Percentiles rank a stretch among this genome's conserved stretches.
Evolutionary conservation across 2,888 invertebrate species (phyloP).

Genomic region (Polydrusus tereticollis): DNA sequence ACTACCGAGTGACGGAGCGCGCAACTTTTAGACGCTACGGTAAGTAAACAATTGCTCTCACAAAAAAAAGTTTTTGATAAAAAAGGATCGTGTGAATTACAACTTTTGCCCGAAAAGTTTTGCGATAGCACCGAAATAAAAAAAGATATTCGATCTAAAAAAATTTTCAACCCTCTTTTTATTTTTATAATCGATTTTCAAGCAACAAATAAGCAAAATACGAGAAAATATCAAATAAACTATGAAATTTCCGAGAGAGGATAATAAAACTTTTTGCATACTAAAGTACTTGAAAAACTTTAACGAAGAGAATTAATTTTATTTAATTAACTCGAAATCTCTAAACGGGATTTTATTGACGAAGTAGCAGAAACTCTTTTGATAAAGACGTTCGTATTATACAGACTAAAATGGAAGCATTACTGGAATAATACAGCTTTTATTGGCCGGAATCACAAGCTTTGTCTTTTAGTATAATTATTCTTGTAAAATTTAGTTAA

Average conservation of each 20-base stretch:
- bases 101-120: too few species aligned
- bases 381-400: background rate
- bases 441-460: background rate
- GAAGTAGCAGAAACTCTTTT: conserved; percentile 4
- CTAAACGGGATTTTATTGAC: conserved; percentile 2
- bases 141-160: too few species aligned
- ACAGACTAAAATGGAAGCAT: background rate
- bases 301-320: conserved; percentile 20
- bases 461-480: background rate
- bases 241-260: too few species aligned
- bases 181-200: too few species aligned
- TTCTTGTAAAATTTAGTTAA: background rate
- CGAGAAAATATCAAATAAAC: background rate
- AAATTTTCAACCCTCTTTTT: too few species aligned
- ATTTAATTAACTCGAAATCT: conserved; percentile 21
- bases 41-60: too few species aligned
- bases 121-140: too few species aligned
- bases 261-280: conserved; percentile 18
- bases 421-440: background rate
- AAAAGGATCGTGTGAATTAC: too few species aligned
- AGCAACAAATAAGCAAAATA: background rate
- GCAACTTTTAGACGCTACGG: too few species aligned
- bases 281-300: conserved; percentile 7
- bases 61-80: too few species aligned
- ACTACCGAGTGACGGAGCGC: too few species aligned